Conservation (phyloP, 2,888 invertebrate species). For the Torymus aiolomorphi region DNA sequence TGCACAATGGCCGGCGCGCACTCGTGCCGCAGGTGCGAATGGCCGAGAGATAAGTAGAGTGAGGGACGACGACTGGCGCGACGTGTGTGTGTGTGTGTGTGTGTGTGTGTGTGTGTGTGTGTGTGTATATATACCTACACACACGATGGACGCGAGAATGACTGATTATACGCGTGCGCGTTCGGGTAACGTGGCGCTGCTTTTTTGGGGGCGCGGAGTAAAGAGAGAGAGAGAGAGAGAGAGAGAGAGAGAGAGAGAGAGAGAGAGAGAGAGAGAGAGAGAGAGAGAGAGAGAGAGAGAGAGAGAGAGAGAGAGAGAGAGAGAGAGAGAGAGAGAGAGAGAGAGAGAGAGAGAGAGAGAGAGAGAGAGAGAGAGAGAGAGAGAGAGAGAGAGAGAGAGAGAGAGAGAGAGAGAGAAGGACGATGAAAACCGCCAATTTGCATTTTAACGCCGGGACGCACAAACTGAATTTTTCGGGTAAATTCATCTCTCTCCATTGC, state of each 20-base stretch:
- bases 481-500: neutral
- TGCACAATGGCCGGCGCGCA: slow-evolving; percentile 67
- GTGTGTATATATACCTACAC: neutral
- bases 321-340: no score
- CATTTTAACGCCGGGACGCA: slow-evolving; percentile 40
- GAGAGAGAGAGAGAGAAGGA: neutral
- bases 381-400: no score
- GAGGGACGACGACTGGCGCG: slow-evolving; percentile 1
- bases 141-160: slow-evolving; percentile 11
- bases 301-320: no score
- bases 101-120: neutral
- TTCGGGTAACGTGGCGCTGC: slow-evolving; percentile 29
- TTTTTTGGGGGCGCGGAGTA: neutral
- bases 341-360: no score
- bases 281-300: no score
- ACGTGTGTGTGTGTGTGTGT: no score
- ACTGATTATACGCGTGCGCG: slow-evolving; percentile 56
- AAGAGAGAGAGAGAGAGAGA: no score
- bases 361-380: no score
- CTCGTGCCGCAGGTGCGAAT: slow-evolving; percentile 72
- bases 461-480: slow-evolving; percentile 30
- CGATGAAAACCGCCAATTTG: slow-evolving; percentile 55
- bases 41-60: slow-evolving; percentile 46
- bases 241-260: no score
- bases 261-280: no score